Evolutionary conservation across 2,797 vertebrate species (phyloP).

Genomic region (Hoplostethus atlanticus): DNA sequence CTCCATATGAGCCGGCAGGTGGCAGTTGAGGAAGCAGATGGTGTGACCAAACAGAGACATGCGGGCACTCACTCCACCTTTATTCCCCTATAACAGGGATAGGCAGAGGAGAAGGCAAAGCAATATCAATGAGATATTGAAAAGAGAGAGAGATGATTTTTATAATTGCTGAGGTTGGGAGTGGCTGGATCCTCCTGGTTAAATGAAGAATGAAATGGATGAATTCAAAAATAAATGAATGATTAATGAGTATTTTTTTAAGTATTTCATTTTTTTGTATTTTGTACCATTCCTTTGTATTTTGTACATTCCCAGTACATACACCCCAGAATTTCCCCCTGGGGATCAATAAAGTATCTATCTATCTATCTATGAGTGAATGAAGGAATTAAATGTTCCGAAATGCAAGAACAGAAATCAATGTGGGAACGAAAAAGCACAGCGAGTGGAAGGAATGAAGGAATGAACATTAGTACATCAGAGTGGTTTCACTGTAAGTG

Average conservation of each 20-base stretch:
- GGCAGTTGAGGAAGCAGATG: constrained; percentile 98
- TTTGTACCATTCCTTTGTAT: too few relatives aligned
- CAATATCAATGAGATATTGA: not conserved
- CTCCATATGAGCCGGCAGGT: constrained; percentile 97
- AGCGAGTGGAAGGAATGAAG: not conserved
- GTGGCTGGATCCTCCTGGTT: not conserved
- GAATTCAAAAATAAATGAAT: not conserved
- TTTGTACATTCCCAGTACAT: too few relatives aligned
- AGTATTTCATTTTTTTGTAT: too few relatives aligned
- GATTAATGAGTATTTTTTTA: too few relatives aligned
- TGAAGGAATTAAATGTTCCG: constrained; percentile 1
- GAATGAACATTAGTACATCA: not conserved
- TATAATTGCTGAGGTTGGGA: too few relatives aligned
- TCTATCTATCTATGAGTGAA: too few relatives aligned
- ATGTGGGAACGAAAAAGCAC: not conserved
- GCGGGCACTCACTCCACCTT: constrained; percentile 94
- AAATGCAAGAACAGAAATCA: not conserved
- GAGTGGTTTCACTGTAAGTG: constrained; percentile 4
- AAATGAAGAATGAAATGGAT: not conserved
- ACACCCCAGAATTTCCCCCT: too few relatives aligned
- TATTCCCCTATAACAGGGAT: constrained; percentile 89
- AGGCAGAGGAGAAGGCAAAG: not conserved
- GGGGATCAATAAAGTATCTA: too few relatives aligned
- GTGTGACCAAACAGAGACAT: constrained; percentile 94
- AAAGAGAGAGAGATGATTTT: constrained; percentile 9